Conservation (phyloP, 2,888 invertebrate species). For the Capitulum mitella region DNA sequence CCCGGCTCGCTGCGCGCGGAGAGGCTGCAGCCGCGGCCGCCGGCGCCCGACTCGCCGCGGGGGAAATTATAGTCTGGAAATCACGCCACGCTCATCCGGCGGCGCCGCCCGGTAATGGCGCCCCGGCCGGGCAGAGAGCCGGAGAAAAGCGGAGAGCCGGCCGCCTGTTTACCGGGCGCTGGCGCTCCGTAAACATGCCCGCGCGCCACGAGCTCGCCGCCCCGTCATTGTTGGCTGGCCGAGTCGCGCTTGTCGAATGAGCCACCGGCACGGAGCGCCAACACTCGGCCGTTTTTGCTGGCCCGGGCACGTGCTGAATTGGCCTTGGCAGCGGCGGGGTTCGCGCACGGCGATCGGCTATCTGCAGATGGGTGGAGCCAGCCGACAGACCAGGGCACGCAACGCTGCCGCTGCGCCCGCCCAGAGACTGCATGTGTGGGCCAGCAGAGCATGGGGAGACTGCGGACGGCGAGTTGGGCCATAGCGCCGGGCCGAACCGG, state of each 20-base stretch:
- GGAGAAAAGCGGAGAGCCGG: not conserved
- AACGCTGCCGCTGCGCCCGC: not conserved
- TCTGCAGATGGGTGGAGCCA: slow-evolving; percentile 8
- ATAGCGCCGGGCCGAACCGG: too few species aligned
- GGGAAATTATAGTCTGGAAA: slow-evolving; percentile 21
- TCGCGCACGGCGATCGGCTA: not conserved
- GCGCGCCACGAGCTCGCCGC: not conserved
- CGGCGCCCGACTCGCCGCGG: not conserved
- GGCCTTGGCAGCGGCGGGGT: not conserved
- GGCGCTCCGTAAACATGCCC: not conserved
- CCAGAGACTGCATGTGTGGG: not conserved
- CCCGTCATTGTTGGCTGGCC: not conserved
- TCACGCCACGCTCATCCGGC: slow-evolving; percentile 7
- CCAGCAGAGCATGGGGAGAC: not conserved
- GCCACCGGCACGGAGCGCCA: not conserved
- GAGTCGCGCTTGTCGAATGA: not conserved
- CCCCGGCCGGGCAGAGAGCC: not conserved
- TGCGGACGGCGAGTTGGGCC: not conserved
- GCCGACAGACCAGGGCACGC: not conserved
- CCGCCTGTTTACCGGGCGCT: not conserved
- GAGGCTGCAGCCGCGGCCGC: not conserved
- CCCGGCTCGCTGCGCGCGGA: not conserved
- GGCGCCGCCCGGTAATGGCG: too few species aligned
- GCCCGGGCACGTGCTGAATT: not conserved
- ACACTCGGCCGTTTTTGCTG: not conserved